Base-by-base conservation (phyloP, 2,888 invertebrate genomes). In the Ptychoptera contaminata region DNA sequence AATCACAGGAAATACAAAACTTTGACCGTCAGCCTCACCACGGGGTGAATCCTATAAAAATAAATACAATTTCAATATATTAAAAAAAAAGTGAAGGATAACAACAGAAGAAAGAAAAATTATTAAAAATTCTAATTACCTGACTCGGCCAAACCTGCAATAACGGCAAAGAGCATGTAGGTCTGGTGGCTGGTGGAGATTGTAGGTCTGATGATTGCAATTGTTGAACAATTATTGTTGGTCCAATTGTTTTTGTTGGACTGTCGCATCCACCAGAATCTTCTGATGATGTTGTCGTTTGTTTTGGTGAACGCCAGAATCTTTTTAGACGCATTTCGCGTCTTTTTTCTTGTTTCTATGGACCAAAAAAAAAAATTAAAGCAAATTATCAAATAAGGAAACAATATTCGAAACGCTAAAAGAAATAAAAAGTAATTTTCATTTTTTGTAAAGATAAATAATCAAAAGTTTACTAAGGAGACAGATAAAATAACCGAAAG, bases 111-210 rank as follows among this genome's bases (percentile, higher is more conserved):
- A n/a, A 29, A 37, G 14, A 39, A 9, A 2, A 38, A 16, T 10
- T 16, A 23, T 31, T 36, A 23, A 8, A 14, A 39, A 30, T n/a
- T 9, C 56, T 23, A 7, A 5, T 52, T 57, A 65, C 65, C 58
- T 71, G 67, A 65, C 78, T 79, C 37, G 79, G 79, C 80, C 80
- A 80, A 54, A 80, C 77, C 66, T 79, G 73, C 45, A 72, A 56
- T 49, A 74, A 54, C 35, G 73, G 74, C 54, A 73, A 61, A 43
- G 73, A 73, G 57, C 72, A 71, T 54, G 72, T 67, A 44, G 71
- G 70, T 46, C 65, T 65, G 53, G n/a, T n/a, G n/a, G 54, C 62
- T 49, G 55, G 49, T 31, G 50, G 51, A 38, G 46, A 49, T 45
- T 47, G 49, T 38, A 15, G 45, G 7, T 23, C 23, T 7, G 14